Evolutionary conservation across 2,113 vertebrate genomes (phyloP).

Genomic region (Lepisosteus osseus): DNA sequence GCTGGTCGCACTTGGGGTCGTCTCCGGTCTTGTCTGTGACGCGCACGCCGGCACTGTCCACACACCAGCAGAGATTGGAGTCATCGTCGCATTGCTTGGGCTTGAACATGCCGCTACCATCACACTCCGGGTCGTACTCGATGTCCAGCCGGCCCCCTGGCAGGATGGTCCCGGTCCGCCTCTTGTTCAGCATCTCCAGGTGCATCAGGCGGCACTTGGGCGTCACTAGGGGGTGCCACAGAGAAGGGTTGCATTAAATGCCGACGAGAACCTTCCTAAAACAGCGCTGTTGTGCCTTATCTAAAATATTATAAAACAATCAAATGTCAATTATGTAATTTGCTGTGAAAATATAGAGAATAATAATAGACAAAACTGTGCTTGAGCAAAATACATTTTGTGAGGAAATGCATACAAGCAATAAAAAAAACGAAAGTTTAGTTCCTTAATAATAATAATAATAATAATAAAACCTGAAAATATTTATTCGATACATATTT

Average conservation of each 20-base stretch:
- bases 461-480: neutral
- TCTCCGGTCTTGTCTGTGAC: constrained; percentile 41
- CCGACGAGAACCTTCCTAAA: too few species aligned
- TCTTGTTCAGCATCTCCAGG: constrained; percentile 40
- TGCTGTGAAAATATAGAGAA: too few species aligned
- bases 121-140: constrained; percentile 34
- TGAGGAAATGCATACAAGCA: too few species aligned
- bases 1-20: constrained; percentile 37
- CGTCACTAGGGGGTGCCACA: constrained; percentile 21
- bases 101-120: constrained; percentile 34
- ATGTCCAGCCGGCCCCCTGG: constrained; percentile 22
- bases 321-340: too few species aligned
- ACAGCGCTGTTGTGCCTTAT: too few species aligned
- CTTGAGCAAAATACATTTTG: too few species aligned
- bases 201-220: constrained; percentile 36
- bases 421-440: too few species aligned
- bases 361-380: too few species aligned
- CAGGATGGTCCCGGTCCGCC: constrained; percentile 10
- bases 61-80: constrained; percentile 42
- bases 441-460: too few species aligned
- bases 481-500: neutral
- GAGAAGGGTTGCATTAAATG: too few species aligned
- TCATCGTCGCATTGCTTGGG: constrained; percentile 43
- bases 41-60: constrained; percentile 39
- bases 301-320: too few species aligned